Evolutionary conservation across 1,140 invertebrate genomes (phyloP).

Genomic region (Drosophila ananassae): DNA sequence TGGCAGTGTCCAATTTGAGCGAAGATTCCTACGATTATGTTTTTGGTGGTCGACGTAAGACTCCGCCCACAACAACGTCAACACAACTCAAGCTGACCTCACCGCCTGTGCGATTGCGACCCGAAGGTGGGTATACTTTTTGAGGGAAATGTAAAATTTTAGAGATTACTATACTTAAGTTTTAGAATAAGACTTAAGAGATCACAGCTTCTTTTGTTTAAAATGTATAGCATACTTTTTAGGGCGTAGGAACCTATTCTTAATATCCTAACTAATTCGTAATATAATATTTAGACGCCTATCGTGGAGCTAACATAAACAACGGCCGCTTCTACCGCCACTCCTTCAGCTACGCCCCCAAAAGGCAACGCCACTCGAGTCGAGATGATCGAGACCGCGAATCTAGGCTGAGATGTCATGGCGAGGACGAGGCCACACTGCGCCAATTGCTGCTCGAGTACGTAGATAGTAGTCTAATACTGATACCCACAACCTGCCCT

Average conservation of each 20-base stretch:
- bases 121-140: slow-evolving; percentile 68
- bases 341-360: slow-evolving; percentile 84
- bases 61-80: slow-evolving; percentile 82
- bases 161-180: no score
- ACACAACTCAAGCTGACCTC: slow-evolving; percentile 84
- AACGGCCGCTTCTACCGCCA: slow-evolving; percentile 84
- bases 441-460: slow-evolving; percentile 84
- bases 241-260: no score
- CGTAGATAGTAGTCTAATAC: slow-evolving; percentile 44
- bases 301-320: slow-evolving; percentile 79
- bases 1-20: slow-evolving; percentile 84
- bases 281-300: slow-evolving; percentile 59
- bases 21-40: slow-evolving; percentile 84
- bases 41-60: slow-evolving; percentile 84
- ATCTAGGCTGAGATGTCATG: slow-evolving; percentile 84
- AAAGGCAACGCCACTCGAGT: slow-evolving; percentile 73
- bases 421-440: slow-evolving; percentile 84
- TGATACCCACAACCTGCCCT: background rate
- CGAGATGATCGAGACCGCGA: slow-evolving; percentile 82
- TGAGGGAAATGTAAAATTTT: background rate
- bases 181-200: no score
- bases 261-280: no score
- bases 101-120: slow-evolving; percentile 81
- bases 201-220: no score
- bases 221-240: background rate